These are phyloP conservation scores for Cercopithecus neglectus DNA, from an alignment of 2,797 vertebrate genomes.

Conservation along the genomic window DNA sequence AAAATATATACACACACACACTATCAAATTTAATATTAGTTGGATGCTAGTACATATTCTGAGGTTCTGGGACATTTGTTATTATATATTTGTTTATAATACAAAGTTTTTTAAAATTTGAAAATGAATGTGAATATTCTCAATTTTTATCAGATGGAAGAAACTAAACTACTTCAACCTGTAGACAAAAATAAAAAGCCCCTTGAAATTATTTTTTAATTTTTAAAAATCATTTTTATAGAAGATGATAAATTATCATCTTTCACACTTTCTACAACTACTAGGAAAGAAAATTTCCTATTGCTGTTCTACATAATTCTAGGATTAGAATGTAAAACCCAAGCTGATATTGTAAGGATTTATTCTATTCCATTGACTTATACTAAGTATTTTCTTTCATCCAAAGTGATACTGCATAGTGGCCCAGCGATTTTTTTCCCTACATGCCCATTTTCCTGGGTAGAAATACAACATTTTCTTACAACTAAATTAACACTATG, in stretches of 20 bases:
- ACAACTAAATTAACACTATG: not conserved
- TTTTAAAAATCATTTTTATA: not conserved
- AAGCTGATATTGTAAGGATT: not conserved
- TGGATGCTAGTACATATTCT: not conserved
- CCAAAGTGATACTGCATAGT: not conserved
- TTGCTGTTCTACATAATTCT: not conserved
- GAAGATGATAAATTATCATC: not conserved
- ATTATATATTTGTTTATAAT: not conserved
- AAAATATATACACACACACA: accelerated
- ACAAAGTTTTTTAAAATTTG: not conserved
- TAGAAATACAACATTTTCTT: not conserved
- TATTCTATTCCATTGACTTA: not conserved
- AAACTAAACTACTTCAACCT: not conserved
- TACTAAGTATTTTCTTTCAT: conserved; percentile 28
- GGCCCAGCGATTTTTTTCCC: not conserved
- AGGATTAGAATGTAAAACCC: not conserved
- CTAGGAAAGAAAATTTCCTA: not conserved
- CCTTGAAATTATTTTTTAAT: not conserved
- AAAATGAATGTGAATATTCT: not conserved
- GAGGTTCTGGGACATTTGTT: not conserved
- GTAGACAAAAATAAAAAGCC: not conserved
- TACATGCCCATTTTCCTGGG: not conserved
- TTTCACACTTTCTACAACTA: not conserved
- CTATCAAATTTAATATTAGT: not conserved
- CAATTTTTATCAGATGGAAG: not conserved